Evolutionary conservation across 2,797 vertebrate genomes (phyloP), one percentile per base, ranked within the genome.

Genomic region (Gypaetus barbatus): DNA sequence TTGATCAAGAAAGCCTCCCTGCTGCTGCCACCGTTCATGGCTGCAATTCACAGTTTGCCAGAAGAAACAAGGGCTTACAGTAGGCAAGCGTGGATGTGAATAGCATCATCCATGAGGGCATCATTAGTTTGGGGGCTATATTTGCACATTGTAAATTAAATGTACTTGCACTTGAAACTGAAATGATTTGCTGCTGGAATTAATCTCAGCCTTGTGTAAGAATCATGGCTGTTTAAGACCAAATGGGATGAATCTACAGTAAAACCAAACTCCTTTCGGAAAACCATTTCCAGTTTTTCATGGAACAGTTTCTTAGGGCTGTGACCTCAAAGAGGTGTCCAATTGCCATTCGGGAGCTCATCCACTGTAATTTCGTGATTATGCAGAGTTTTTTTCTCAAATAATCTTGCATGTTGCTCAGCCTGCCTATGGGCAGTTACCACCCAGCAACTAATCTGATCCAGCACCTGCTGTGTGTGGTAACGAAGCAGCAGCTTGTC

Each of bases 21-120:
- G 54, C 17, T 68, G 43, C 43, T 61, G 39, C 35, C 9, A 3
- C 18, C 0, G 0, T 43, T 74, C 43, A 18, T 28, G n/a, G 41
- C 22, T 86, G 57, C 2, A 3, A 48, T 69, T 91, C 4, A 4
- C 7, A 4, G 23, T 52, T 76, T 88, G 17, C 43, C 51, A 82
- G 71, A 68, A 87, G 46, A 80, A 71, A 66, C 4, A 35, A 37
- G 35, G 46, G 12, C 7, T 52, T 81, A 52, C 18, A 70, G 57
- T 4, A 71, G 70, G 64, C 27, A 66, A 56, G 10, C 11, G 12
- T 39, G 58, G 54, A 65, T 25, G 31, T 71, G 71, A 75, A 83
- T 35, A 35, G 19, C 41, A 48, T 85, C 46, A 22, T 63, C 37
- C 4, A 2, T 1, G 13, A 70, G 18, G 30, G 17, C 2, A 12